Percentiles rank a stretch among this genome's conserved stretches.
Conservation (phyloP, 64 coral and sea anemone species). For the Actinia tenebrosa region DNA sequence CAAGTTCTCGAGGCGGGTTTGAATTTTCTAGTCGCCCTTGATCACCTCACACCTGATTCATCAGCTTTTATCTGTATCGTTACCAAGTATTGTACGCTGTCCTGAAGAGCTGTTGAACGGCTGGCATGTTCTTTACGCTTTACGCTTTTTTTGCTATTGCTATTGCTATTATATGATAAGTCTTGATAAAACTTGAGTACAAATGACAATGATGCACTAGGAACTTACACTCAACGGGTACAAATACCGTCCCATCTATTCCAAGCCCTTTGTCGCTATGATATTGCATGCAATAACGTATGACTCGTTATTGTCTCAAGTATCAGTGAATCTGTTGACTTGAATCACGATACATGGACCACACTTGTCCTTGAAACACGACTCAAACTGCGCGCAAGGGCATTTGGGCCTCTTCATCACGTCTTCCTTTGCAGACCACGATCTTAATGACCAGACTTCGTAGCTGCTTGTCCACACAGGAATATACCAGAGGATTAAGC, state of each 20-base stretch:
- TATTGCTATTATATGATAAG: too few relatives aligned
- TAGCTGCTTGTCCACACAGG: conserved; percentile 72
- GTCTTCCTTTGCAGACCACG: conserved; percentile 29
- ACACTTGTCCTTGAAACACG: background rate
- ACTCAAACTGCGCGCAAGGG: background rate
- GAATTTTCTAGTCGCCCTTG: too few relatives aligned
- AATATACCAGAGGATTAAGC: conserved; percentile 76
- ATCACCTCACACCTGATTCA: too few relatives aligned
- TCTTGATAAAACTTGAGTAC: too few relatives aligned
- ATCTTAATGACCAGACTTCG: conserved; percentile 46
- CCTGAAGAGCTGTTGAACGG: too few relatives aligned
- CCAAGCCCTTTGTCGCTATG: background rate
- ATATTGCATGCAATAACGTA: background rate
- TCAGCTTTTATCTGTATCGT: too few relatives aligned
- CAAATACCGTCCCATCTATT: background rate
- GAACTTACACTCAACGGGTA: background rate
- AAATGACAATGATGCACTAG: background rate
- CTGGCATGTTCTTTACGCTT: too few relatives aligned
- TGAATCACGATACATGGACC: background rate
- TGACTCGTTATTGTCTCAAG: background rate
- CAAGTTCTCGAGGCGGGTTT: too few relatives aligned
- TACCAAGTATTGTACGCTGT: too few relatives aligned
- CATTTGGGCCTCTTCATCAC: background rate
- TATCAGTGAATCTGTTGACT: background rate
- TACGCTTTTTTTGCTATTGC: too few relatives aligned